phyloP scores from a whole-genome alignment of 2,113 vertebrate genomes.

The Cyanistes caeruleus region DNA sequence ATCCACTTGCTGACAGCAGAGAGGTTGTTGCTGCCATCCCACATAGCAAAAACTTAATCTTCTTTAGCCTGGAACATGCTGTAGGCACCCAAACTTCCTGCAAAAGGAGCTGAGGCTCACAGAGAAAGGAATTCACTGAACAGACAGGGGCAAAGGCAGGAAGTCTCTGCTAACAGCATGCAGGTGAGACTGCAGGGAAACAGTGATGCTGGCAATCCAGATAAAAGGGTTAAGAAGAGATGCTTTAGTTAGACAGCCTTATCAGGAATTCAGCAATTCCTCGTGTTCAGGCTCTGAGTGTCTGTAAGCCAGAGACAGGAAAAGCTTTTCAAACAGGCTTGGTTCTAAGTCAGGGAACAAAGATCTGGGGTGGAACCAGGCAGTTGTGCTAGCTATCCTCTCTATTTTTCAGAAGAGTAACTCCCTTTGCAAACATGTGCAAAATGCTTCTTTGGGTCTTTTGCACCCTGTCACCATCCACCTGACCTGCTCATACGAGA shows the following conservation, averaged over 20 bases:
- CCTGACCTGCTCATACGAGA: not conserved
- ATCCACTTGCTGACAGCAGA: not conserved
- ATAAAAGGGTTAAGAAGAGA: not conserved
- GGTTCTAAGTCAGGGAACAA: not conserved
- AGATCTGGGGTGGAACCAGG: not conserved
- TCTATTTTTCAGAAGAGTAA: not conserved
- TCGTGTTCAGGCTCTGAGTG: fast-evolving
- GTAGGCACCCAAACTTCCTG: not conserved
- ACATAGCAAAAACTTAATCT: not conserved
- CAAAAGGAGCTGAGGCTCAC: not conserved
- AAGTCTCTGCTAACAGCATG: not conserved
- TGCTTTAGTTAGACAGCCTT: not conserved
- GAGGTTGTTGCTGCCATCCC: not conserved
- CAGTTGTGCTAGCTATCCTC: not conserved
- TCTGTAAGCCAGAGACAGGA: not conserved
- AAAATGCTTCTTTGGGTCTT: not conserved
- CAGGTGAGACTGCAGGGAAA: not conserved
- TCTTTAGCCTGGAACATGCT: not conserved
- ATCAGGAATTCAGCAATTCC: not conserved
- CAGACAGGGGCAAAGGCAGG: not conserved
- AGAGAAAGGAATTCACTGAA: not conserved
- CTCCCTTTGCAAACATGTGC: not conserved
- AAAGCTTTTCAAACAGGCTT: not conserved
- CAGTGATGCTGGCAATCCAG: not conserved
- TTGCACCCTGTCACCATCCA: not conserved